A percentile compares a stretch with the other conserved stretches of the same genome.
These are phyloP conservation scores for Bibio marci DNA, from an alignment of 2,888 invertebrate genomes.

Conservation along the genomic window DNA sequence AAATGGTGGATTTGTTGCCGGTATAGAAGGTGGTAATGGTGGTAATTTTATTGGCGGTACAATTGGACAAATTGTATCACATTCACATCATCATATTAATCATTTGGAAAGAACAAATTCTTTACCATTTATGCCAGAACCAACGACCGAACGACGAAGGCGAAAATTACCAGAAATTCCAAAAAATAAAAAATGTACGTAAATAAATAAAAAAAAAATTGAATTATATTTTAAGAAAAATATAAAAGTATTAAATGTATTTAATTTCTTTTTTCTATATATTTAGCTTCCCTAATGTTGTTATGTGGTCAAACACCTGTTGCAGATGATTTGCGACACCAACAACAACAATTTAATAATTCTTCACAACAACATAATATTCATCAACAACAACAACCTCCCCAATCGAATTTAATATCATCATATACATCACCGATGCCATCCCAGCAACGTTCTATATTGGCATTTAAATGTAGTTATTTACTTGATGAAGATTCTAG, in stretches of 20 bases:
- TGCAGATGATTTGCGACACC: constrained; percentile 41
- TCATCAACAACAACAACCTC: constrained; percentile 19
- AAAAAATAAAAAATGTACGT: constrained; percentile 71
- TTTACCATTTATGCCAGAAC: constrained; percentile 9
- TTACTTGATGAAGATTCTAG: constrained; percentile 66
- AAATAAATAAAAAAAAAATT: no score
- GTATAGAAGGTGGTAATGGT: constrained; percentile 4
- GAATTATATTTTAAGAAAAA: no score
- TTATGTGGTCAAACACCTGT: constrained; percentile 43
- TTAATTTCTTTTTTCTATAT: constrained; percentile 6
- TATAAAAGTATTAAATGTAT: no score
- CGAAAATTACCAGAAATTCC: constrained; percentile 81
- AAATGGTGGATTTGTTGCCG: neutral
- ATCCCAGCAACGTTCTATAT: constrained; percentile 38
- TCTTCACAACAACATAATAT: constrained; percentile 4
- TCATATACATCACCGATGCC: constrained; percentile 6
- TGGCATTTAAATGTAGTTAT: constrained; percentile 58
- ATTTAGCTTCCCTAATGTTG: constrained; percentile 45
- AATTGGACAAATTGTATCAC: neutral
- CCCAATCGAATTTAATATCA: neutral
- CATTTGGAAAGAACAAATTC: constrained; percentile 10
- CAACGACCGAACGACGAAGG: constrained; percentile 47
- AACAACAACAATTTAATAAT: no score
- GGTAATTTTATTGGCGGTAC: no score
- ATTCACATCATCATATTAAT: neutral